Base-by-base conservation (phyloP, 1,140 invertebrate genomes). In the Scaptodrosophila lebanonensis region DNA sequence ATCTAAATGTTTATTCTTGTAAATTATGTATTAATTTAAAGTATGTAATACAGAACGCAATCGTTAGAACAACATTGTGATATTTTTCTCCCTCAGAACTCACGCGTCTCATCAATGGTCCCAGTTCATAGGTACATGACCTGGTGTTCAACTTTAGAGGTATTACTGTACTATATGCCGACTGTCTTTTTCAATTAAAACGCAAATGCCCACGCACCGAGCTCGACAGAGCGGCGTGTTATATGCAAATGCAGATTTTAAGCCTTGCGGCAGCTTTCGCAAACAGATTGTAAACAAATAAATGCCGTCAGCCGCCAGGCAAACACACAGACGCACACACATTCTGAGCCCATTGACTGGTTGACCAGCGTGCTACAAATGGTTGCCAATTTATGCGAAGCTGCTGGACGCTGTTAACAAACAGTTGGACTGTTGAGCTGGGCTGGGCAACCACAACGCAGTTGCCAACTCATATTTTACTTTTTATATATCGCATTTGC, bases 271-370 rank as follows among this genome's bases (percentile, higher is more conserved):
- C 75, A 54, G 75, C 57, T 53, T 66, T 75, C 40, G 48, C 69
- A 73, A 82, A 82, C 73, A 79, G 73, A 79, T 79, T 75, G 75
- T 70, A 75, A 69, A 79, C 75, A 79, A 79, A 79, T 79, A 79
- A 79, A 79, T 69, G 73, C 73, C 65, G 65, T 36, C 39, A 64
- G 65, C 65, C 53, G 58, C 39, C 16, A 61, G 43, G 69, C 48
- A 53, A 25, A 56, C 15, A 15, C 15, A 16, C 27, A 43, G 5
- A 50, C 30, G 25, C 18, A 32, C 27, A 48, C 57, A 50, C 32
- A 58, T 30, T 30, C 13, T n/a, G 38, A 35, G 22, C 36, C 42
- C 57, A 54, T 64, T 71, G 67, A 45, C 48, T 65, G 64, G 59
- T 67, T 8, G 8, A 25, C 22, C 73, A 70, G 50, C 59, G 51